phyloP scores from a whole-genome alignment of 2,797 vertebrate species.

The Caiman crocodilus region DNA sequence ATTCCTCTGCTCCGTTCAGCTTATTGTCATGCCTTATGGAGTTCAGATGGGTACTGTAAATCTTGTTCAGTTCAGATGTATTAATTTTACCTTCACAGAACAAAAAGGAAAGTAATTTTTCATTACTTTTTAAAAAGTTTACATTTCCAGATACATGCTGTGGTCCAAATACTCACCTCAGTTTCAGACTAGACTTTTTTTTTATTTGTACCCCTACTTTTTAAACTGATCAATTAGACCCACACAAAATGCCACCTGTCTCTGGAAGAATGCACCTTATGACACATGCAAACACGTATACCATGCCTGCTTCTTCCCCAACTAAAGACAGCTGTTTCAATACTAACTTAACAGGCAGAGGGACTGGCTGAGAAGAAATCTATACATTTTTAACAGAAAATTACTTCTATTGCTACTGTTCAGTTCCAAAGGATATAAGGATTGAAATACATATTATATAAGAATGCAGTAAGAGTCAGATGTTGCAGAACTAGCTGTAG shows the following conservation, averaged over 20 bases:
- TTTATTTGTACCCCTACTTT: not conserved
- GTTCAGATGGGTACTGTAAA: slow-evolving; percentile 83
- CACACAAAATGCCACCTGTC: not conserved
- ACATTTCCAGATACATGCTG: slow-evolving; percentile 27
- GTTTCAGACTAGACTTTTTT: not conserved
- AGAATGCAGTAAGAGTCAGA: not conserved
- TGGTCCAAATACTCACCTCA: not conserved
- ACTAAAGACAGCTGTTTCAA: not conserved
- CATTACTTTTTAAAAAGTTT: slow-evolving; percentile 9
- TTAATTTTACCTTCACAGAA: slow-evolving; percentile 91
- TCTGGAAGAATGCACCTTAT: slow-evolving; percentile 5
- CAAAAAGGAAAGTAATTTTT: slow-evolving; percentile 24
- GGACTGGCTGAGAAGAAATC: not conserved
- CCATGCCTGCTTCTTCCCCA: not conserved
- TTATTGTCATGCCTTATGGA: slow-evolving; percentile 65
- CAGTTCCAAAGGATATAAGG: not conserved
- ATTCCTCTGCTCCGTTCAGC: slow-evolving; percentile 72
- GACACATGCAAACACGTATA: not conserved
- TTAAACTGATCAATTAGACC: not conserved
- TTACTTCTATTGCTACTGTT: not conserved
- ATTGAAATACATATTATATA: not conserved
- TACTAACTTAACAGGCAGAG: not conserved
- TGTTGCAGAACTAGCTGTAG: no score
- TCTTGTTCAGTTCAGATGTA: slow-evolving; percentile 84
- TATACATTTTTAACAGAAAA: not conserved